Conservation (phyloP, 2,113 vertebrate genomes). For the Chaetura pelagica region DNA sequence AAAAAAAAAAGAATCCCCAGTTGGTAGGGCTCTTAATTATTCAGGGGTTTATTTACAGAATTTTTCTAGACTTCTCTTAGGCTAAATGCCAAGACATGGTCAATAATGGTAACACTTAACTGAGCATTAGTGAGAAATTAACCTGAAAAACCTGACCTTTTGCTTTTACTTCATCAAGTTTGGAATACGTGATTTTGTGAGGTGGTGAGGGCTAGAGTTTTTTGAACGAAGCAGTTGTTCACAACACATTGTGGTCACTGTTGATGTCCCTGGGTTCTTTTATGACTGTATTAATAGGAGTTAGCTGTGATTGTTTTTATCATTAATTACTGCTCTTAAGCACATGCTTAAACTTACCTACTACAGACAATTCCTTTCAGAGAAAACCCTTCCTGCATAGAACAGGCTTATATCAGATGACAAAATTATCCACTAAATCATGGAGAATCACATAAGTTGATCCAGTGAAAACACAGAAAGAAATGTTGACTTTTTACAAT, state of each 20-base stretch:
- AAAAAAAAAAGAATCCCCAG: neutral
- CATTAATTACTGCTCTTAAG: neutral
- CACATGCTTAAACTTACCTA: neutral
- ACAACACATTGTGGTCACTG: rapidly evolving
- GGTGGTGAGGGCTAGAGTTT: neutral
- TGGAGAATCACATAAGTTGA: neutral
- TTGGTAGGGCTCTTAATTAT: neutral
- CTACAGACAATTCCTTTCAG: neutral
- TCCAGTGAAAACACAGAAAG: neutral
- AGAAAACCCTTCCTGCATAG: neutral
- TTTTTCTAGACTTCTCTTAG: neutral
- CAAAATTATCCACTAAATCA: neutral
- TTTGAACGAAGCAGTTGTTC: neutral
- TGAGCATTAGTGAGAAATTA: neutral
- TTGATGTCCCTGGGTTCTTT: neutral
- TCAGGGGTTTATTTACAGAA: constrained; percentile 5
- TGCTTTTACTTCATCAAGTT: neutral
- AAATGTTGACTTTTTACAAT: neutral
- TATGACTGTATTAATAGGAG: neutral
- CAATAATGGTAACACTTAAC: neutral
- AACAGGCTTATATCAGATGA: neutral
- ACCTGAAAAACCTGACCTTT: neutral
- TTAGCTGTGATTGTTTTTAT: neutral
- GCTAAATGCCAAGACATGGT: neutral
- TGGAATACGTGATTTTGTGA: neutral